Conservation (phyloP, 1,140 invertebrate species). For the Monomorium pharaonis region DNA sequence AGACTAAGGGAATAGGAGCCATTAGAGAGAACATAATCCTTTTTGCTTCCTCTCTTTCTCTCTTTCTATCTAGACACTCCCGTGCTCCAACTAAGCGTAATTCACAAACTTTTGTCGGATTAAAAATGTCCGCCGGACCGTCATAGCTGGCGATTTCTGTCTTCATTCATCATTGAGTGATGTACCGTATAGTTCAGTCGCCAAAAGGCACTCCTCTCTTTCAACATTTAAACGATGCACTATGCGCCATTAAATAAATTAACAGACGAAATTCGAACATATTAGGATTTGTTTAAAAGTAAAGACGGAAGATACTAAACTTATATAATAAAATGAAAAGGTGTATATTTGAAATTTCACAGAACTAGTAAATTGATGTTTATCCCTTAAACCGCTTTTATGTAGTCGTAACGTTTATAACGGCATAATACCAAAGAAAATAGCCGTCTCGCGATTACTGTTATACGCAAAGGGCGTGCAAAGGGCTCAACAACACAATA, state of each 20-base stretch:
- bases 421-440: background rate
- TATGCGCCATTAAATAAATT: background rate
- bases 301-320: background rate
- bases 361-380: background rate
- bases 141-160: slow-evolving; percentile 35
- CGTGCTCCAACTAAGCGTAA: slow-evolving; percentile 25
- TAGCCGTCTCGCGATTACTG: background rate
- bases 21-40: slow-evolving; percentile 61
- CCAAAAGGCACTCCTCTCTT: background rate
- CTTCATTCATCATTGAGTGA: slow-evolving; percentile 43
- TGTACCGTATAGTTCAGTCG: slow-evolving; percentile 4
- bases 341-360: background rate
- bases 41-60: slow-evolving; percentile 30
- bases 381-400: background rate
- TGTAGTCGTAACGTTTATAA: slow-evolving; percentile 2
- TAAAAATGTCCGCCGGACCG: slow-evolving; percentile 45
- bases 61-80: background rate
- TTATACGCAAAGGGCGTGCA: slow-evolving; percentile 4
- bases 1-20: slow-evolving; percentile 60
- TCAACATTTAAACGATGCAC: background rate
- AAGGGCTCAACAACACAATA: slow-evolving; percentile 64
- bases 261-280: background rate
- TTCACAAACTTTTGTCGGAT: slow-evolving; percentile 60
- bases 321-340: background rate
- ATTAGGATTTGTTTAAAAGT: background rate